Evolutionary conservation across 2,113 vertebrate species (phyloP), one percentile per base, ranked within the genome.

Genomic region (Scytalopus superciliaris): DNA sequence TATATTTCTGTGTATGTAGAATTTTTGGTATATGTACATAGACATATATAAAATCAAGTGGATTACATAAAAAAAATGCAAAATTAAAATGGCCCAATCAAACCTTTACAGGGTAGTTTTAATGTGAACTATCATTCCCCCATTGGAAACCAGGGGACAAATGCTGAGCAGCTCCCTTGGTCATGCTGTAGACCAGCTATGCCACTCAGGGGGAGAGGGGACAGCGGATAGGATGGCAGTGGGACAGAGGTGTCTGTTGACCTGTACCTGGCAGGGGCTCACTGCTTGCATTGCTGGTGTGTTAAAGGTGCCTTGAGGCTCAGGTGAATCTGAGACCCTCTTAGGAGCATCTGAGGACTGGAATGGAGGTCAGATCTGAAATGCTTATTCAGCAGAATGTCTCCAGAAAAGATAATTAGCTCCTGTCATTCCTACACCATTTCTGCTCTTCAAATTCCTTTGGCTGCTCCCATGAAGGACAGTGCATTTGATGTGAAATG

Each of bases 401-500:
- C n/a, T 0, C 7, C 24, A 72, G 55, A 83, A 73, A 66, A 15
- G 22, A 35, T 66, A 45, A 37, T 70, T 62, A 74, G 18, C 25
- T 86, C 31, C 59, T 2, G 5, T 85, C 39, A 59, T 59, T 83
- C 19, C 64, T 83, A 14, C 39, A 12, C 22, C 23, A 9, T 57
- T 83, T 85, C 33, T 91, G 17, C 62, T 84, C 30, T 49, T 96
- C 1, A 2, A 18, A 75, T 74, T 90, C 47, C 31, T 72, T 86
- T 80, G 62, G 25, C 64, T 87, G 31, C 37, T 90, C 55, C 42
- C 67, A 89, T 85, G 66, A 94, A 91, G 76, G 67, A 82, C 68
- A 86, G 47, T 79, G n/a, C 64, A 79, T 92, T 78, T 87, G 86
- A 93, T 94, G 57, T 90, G 90, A 91, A 94, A 90, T 7, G 17